A percentile compares a stretch with the other conserved stretches of the same genome.
Evolutionary conservation across 2,113 vertebrate genomes (phyloP).

Genomic region (Orientallactaga bullata): DNA sequence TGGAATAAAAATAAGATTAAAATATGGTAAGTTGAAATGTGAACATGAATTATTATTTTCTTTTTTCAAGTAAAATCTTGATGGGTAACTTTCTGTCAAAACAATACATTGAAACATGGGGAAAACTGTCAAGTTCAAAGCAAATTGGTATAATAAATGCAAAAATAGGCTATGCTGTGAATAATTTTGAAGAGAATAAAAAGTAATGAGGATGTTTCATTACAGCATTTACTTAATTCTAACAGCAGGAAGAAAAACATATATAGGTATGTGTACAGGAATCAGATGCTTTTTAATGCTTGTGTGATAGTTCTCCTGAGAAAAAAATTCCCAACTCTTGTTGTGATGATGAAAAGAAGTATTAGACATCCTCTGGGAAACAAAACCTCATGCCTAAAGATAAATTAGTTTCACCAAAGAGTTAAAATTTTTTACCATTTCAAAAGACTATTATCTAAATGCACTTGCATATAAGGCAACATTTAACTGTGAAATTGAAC

Average conservation of each 20-base stretch:
- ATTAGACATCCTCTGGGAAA: not conserved
- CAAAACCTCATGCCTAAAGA: slow-evolving; percentile 36
- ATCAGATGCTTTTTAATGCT: slow-evolving; percentile 18
- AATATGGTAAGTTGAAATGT: slow-evolving; percentile 71
- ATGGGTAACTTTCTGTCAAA: slow-evolving; percentile 79
- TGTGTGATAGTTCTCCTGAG: slow-evolving; percentile 1
- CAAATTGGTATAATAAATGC: slow-evolving; percentile 80
- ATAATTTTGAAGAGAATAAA: slow-evolving; percentile 75
- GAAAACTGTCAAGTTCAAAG: slow-evolving; percentile 81
- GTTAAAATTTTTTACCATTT: slow-evolving; percentile 21
- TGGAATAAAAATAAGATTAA: slow-evolving; percentile 47
- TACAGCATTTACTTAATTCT: slow-evolving; percentile 39
- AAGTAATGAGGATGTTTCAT: slow-evolving; percentile 62
- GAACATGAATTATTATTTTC: slow-evolving; percentile 77
- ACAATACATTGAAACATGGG: slow-evolving; percentile 76
- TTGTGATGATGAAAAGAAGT: not conserved
- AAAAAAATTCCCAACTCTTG: slow-evolving; percentile 42
- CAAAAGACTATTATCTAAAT: slow-evolving; percentile 59
- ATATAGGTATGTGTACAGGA: not conserved
- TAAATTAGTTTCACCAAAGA: slow-evolving; percentile 43
- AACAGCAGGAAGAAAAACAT: slow-evolving; percentile 61
- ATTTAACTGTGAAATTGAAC: slow-evolving; percentile 9
- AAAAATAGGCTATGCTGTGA: slow-evolving; percentile 78
- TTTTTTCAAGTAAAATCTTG: slow-evolving; percentile 82
- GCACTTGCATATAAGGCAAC: not conserved